phyloP scores from a whole-genome alignment of 2,797 vertebrate genomes.

The Distichodus sexfasciatus region DNA sequence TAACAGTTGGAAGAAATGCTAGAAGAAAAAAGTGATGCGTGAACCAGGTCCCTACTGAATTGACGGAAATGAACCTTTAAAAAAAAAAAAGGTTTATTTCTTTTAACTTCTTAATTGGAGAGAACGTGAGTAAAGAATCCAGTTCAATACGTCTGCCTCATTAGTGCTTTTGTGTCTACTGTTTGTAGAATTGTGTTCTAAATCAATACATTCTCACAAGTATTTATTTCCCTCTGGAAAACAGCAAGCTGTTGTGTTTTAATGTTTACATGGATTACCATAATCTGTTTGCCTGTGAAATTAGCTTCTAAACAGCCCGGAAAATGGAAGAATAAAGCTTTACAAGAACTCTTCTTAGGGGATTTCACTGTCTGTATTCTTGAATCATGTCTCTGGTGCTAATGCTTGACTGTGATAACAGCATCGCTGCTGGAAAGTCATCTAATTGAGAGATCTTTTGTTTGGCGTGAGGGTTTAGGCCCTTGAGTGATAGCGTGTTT shows the following conservation, averaged over 20 bases:
- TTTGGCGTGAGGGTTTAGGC: conserved; percentile 49
- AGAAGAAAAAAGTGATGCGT: neutral
- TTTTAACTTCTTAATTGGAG: conserved; percentile 46
- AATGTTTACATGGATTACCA: conserved; percentile 84
- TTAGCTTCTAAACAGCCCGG: conserved; percentile 77
- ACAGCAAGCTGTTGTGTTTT: conserved; percentile 78
- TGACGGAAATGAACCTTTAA: conserved; percentile 14
- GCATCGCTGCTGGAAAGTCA: conserved; percentile 55
- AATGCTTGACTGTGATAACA: conserved; percentile 64
- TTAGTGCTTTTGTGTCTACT: conserved; percentile 70
- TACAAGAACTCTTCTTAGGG: conserved; percentile 67
- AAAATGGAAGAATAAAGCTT: conserved; percentile 69
- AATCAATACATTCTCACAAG: conserved; percentile 75
- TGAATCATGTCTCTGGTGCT: conserved; percentile 59
- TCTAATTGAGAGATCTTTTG: conserved; percentile 54
- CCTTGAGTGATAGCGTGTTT: conserved; percentile 35
- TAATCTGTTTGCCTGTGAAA: conserved; percentile 85
- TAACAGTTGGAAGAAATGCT: neutral
- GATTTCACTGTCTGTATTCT: conserved; percentile 55
- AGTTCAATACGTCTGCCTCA: conserved; percentile 70
- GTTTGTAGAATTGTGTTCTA: conserved; percentile 67
- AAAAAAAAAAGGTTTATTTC: conserved; percentile 27
- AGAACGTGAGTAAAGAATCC: conserved; percentile 37
- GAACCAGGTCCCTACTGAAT: conserved; percentile 2
- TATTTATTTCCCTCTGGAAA: conserved; percentile 77